Base-by-base conservation (phyloP, 2,113 vertebrate species). In the Spilogale gracilis region DNA sequence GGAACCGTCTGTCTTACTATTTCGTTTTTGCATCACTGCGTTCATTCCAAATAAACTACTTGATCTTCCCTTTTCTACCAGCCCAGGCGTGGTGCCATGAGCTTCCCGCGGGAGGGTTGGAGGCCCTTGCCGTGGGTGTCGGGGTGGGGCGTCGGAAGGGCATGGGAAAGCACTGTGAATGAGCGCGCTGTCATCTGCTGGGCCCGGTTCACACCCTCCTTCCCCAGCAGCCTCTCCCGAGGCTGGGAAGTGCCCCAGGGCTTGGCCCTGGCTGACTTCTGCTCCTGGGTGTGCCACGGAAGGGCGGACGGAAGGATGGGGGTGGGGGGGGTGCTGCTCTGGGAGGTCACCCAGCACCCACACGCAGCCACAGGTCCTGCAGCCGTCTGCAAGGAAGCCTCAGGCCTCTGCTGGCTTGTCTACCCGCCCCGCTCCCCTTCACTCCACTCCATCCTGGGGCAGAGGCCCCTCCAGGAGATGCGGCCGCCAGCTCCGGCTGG, bases 31-130 rank as follows among this genome's bases (percentile, higher is more conserved):
- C 98, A 98, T 94, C 98, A 78, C 67, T 91, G 95, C 98, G 98
- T 97, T 96, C 98, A 98, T 98, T 98, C 98, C 98, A 96, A 99
- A 99, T 99, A 99, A 99, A 99, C 93, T 21, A 90, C 96, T 96
- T 89, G 95, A 97, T 84, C 88, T 95, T 98, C 86, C 43, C 60
- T 98, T 99, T 99, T 98, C 96, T 98, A 98, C 93, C 86, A 48
- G 80, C 56, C 45, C 67, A 30, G 90, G 78, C 58, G 85, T 92
- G 91, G 95, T 94, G 91, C 61, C 9, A 11, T 94, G 95, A 80
- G 7, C 48, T 98, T 91, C 78, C 11, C 98, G 93, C 67, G 16
- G 71, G 52, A 14, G 9, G 61, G 32, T 9, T 0, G 16, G 56
- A 5, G 60, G 71, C 12, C 45, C 60, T 21, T n/a, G 17, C 18